Conservation (phyloP, 2,888 invertebrate species). For the Augochlorella aurata region DNA sequence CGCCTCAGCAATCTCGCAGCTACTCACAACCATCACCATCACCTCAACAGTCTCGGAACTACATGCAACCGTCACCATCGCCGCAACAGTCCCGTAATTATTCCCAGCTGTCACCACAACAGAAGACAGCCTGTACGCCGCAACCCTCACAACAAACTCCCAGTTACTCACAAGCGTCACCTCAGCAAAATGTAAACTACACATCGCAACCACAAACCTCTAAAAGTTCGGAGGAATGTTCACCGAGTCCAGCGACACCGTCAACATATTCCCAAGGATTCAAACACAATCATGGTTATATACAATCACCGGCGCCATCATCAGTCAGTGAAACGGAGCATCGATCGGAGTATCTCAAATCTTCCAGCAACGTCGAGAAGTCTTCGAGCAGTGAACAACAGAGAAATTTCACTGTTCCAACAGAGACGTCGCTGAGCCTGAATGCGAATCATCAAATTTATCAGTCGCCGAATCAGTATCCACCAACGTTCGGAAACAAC, state of each 20-base stretch:
- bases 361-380: slow-evolving; percentile 63
- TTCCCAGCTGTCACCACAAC: slow-evolving; percentile 73
- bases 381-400: slow-evolving; percentile 66
- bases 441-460: slow-evolving; percentile 75
- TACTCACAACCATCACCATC: slow-evolving; percentile 70
- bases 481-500: slow-evolving; percentile 73
- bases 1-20: slow-evolving; percentile 80
- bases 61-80: slow-evolving; percentile 73
- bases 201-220: slow-evolving; percentile 60
- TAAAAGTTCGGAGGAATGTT: slow-evolving; percentile 65
- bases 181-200: slow-evolving; percentile 80
- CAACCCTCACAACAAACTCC: slow-evolving; percentile 56
- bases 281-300: slow-evolving; percentile 69
- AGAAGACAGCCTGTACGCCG: slow-evolving; percentile 78
- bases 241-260: slow-evolving; percentile 56
- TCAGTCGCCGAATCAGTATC: slow-evolving; percentile 73
- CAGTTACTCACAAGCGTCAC: slow-evolving; percentile 70
- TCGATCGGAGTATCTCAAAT: slow-evolving; percentile 72
- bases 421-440: slow-evolving; percentile 69
- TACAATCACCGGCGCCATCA: slow-evolving; percentile 61
- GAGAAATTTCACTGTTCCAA: slow-evolving; percentile 56
- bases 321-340: slow-evolving; percentile 67
- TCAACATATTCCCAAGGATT: slow-evolving; percentile 69
- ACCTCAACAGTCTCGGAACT: slow-evolving; percentile 78
- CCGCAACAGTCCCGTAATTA: slow-evolving; percentile 67